Base-by-base conservation (phyloP, 1,140 invertebrate species). In the Goniozus legneri region DNA sequence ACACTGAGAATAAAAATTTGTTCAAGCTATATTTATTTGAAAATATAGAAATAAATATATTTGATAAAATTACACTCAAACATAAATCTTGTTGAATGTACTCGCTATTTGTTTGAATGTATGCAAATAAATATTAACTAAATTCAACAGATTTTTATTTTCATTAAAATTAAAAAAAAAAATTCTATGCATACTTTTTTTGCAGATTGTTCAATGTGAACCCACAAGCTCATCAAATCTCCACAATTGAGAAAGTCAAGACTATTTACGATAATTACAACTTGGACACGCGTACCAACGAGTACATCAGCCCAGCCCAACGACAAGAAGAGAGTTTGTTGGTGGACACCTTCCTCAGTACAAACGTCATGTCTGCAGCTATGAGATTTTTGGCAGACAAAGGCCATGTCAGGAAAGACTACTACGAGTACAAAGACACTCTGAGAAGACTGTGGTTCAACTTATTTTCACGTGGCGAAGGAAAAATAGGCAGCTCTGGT, bases 381-480 rank as follows among this genome's bases (percentile, higher is more conserved):
- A 80, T 82, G 64, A 64, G 76, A 15, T 86, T 83, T 57, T 73
- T 87, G 2, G 71, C 77, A 0, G 65, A 76, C 12, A 81, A 84
- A 56, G 73, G 74, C 44, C 67, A 75, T 2, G 39, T 76, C 1
- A 46, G 46, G 1, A 66, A 72, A 37, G 69, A 75, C 50, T 73
- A 74, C 44, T 73, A 76, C 31, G 76, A 74, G 4, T 88, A 92
- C 62, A 83, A 84, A 48, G 83, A 89, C 58, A 79, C 84, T 2
- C 67, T 94, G 12, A 81, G 87, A 56, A 79, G 82, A 50, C 75
- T 92, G 38, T 92, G 89, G 89, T 92, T 92, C 62, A 83, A 82
- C 3, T 75, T 91, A 49, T 94, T 91, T 63, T 85, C 88, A 1
- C 76, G 91, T 44, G 86, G 87, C 0, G 79, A 81, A 56, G 84